phyloP scores from a whole-genome alignment of 2,888 invertebrate species.

The Spodoptera littoralis region DNA sequence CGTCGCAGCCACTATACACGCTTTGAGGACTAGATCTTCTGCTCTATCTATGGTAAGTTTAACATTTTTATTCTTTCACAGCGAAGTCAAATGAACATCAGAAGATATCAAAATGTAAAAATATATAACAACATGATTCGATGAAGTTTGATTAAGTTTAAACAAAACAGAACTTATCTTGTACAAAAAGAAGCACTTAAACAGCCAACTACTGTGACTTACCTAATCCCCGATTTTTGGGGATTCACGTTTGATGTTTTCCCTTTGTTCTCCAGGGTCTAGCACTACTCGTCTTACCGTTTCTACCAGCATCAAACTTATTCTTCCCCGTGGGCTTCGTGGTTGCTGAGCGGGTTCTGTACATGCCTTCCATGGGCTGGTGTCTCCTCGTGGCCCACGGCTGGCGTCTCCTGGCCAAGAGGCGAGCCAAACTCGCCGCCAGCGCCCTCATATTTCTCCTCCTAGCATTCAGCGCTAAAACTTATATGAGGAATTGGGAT shows the following conservation, averaged over 20 bases:
- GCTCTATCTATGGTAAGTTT: slow-evolving; percentile 82
- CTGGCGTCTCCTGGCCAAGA: slow-evolving; percentile 91
- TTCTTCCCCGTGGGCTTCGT: slow-evolving; percentile 99
- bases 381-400: slow-evolving; percentile 97
- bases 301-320: slow-evolving; percentile 98
- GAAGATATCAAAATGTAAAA: too few relatives aligned
- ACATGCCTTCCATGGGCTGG: slow-evolving; percentile 99
- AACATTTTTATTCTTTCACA: neutral
- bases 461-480: slow-evolving; percentile 94
- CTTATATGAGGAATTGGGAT: slow-evolving; percentile 96
- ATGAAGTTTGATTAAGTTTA: too few relatives aligned
- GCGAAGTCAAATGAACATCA: too few relatives aligned
- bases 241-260: too few relatives aligned
- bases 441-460: slow-evolving; percentile 92
- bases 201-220: too few relatives aligned
- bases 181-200: too few relatives aligned
- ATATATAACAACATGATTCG: too few relatives aligned
- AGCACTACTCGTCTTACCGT: slow-evolving; percentile 96
- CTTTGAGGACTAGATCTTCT: slow-evolving; percentile 79
- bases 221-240: too few relatives aligned
- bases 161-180: too few relatives aligned
- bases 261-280: slow-evolving; percentile 90
- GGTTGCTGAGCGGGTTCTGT: slow-evolving; percentile 97
- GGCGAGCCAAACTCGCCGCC: slow-evolving; percentile 90
- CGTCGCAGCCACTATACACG: slow-evolving; percentile 87